Evolutionary conservation across 1,140 invertebrate species (phyloP), one percentile per base, ranked within the genome.

Genomic region (Drosophila grimshawi): DNA sequence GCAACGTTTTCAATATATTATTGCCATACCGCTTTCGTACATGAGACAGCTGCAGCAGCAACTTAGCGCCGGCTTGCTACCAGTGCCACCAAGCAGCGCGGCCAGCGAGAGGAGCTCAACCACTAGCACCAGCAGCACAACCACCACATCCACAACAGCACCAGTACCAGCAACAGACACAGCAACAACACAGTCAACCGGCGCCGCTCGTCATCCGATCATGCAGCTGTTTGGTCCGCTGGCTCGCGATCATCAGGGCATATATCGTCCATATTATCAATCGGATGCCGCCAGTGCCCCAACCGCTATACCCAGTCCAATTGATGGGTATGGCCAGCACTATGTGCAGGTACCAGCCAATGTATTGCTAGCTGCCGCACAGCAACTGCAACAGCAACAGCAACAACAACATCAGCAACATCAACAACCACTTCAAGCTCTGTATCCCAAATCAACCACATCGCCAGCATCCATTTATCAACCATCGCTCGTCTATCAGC

Each of bases 11-110:
- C 90, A 91, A 45, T 91, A 91, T 41, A 90, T 91, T 10, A 91
- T 91, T n/a, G 90, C 90, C 61, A 91, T 91, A 49, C 90, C 90
- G 1, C 56, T 91, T 7, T 86, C 90, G 0, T 90, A 91, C 55
- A 85, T 91, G 78, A 76, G 90, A 0, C 86, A 91, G 53, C 10
- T 91, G 52, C 90, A 91, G 32, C 82, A 91, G 33, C 90, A 91
- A 41, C 41, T 80, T 29, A 37, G 61, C 62, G 29, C 29, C 55
- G 51, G 30, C 33, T 5, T 72, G 46, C 11, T 72, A 56, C 55
- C 55, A 1, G n/a, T 43, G 11, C 46, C 61, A n/a, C 33, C 4
- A 7, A 73, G 49, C 35, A 67, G 48, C 10, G 35, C 66, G 30
- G 10, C 72, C 59, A 83, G 41, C 65, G 19, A 19, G 19, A 19